Conservation (phyloP, 2,888 invertebrate species). For the Lamellibrachia satsuma region DNA sequence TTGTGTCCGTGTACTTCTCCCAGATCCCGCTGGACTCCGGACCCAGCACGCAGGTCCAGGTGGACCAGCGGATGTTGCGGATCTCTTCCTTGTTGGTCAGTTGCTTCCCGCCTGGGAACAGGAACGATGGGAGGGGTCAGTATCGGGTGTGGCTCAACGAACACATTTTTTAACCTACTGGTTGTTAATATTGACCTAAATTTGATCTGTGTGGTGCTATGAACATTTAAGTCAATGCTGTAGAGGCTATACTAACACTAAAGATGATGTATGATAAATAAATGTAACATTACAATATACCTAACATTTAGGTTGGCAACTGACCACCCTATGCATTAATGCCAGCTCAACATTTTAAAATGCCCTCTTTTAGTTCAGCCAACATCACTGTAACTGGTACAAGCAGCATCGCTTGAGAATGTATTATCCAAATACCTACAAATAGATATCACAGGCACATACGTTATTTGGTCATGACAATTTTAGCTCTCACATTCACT, state of each 20-base stretch:
- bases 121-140: conserved; percentile 41
- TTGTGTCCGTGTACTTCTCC: conserved; percentile 66
- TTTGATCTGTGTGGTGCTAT: too few species aligned
- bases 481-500: not conserved
- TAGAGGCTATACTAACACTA: too few species aligned
- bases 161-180: too few species aligned
- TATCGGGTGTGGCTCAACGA: not conserved
- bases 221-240: too few species aligned
- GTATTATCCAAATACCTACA: not conserved
- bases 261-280: too few species aligned
- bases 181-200: too few species aligned
- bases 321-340: too few species aligned
- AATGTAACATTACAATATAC: too few species aligned
- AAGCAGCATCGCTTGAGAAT: not conserved
- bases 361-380: too few species aligned
- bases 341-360: too few species aligned
- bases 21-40: conserved; percentile 64
- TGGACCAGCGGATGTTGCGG: conserved; percentile 59
- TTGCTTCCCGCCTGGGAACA: conserved; percentile 64
- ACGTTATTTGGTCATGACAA: not conserved
- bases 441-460: not conserved
- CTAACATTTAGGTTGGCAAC: too few species aligned
- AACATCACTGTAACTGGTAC: too few species aligned
- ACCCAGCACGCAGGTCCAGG: conserved; percentile 65
- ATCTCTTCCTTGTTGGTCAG: conserved; percentile 62